These are phyloP conservation scores for Lithodes maja DNA, from an alignment of 2,888 invertebrate species.

Conservation along the genomic window DNA sequence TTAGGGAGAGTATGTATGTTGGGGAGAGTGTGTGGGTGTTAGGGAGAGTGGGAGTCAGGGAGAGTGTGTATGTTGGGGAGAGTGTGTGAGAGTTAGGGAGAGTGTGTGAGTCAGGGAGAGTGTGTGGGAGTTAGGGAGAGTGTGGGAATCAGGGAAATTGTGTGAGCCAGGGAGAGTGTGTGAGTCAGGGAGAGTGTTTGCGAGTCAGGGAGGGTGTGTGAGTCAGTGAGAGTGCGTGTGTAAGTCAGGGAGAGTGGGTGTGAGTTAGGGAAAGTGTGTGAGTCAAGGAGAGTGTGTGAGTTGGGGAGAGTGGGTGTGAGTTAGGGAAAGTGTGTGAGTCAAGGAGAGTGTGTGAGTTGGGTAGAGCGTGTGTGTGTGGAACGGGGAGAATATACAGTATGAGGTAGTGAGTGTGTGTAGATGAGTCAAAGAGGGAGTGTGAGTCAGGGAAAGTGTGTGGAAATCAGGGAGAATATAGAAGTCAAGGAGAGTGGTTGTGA, in stretches of 20 bases:
- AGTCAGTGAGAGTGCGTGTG: conserved; percentile 35
- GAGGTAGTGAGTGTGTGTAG: not conserved
- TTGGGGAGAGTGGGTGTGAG: not conserved
- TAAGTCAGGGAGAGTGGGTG: conserved; percentile 31
- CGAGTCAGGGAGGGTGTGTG: conserved; percentile 32
- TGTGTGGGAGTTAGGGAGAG: conserved; percentile 2
- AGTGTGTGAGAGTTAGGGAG: conserved; percentile 30
- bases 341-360: not conserved
- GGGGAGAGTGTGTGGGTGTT: not conserved
- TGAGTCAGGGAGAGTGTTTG: conserved; percentile 23
- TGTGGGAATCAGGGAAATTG: not conserved
- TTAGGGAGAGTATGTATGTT: not conserved
- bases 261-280: conserved; percentile 20
- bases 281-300: not conserved
- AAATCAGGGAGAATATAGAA: not conserved
- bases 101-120: conserved; percentile 2
- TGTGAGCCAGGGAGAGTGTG: conserved; percentile 9
- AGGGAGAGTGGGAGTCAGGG: conserved; percentile 26
- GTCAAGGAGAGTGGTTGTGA: not conserved
- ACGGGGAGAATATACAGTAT: not conserved
- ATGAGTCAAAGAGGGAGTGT: not conserved
- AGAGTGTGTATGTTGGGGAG: not conserved
- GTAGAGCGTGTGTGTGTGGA: not conserved
- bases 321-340: not conserved
- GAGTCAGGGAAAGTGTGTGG: not conserved